Conservation (phyloP, 1,140 invertebrate species). For the Formica selysi region DNA sequence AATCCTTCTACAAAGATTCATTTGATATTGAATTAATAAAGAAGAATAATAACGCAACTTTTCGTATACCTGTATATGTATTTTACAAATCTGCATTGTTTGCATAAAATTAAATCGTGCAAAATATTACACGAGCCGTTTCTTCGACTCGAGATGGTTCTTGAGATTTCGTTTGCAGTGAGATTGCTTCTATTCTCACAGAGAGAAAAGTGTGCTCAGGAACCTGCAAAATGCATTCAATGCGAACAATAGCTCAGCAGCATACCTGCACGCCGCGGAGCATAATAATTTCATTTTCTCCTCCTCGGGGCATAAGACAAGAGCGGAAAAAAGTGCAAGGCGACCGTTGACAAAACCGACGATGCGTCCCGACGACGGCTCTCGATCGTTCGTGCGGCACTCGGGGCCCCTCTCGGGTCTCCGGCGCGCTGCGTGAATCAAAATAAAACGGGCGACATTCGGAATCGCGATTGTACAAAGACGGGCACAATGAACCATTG, state of each 20-base stretch:
- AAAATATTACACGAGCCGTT: neutral
- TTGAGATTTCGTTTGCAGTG: neutral
- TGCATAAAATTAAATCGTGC: neutral
- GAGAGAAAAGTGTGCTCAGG: slow-evolving; percentile 3
- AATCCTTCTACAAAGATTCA: neutral
- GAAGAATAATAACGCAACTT: neutral
- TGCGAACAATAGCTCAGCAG: slow-evolving; percentile 66
- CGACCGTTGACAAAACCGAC: slow-evolving; percentile 77
- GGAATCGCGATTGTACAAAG: slow-evolving; percentile 79
- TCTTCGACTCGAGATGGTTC: neutral
- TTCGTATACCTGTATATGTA: neutral
- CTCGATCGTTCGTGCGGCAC: slow-evolving; percentile 24
- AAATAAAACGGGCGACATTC: slow-evolving; percentile 64
- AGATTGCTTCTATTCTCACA: neutral
- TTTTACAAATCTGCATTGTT: neutral
- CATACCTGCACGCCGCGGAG: slow-evolving; percentile 49
- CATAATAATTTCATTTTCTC: slow-evolving; percentile 72
- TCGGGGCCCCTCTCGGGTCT: slow-evolving; percentile 15
- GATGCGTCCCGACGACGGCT: neutral
- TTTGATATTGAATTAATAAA: neutral
- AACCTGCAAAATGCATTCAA: slow-evolving; percentile 39
- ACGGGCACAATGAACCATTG: slow-evolving; percentile 81
- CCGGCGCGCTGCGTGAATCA: slow-evolving; percentile 60
- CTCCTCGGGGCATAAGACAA: slow-evolving; percentile 70
- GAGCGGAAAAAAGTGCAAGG: slow-evolving; percentile 71